phyloP scores from a whole-genome alignment of 2,113 vertebrate genomes.

The Sapayoa aenigma region DNA sequence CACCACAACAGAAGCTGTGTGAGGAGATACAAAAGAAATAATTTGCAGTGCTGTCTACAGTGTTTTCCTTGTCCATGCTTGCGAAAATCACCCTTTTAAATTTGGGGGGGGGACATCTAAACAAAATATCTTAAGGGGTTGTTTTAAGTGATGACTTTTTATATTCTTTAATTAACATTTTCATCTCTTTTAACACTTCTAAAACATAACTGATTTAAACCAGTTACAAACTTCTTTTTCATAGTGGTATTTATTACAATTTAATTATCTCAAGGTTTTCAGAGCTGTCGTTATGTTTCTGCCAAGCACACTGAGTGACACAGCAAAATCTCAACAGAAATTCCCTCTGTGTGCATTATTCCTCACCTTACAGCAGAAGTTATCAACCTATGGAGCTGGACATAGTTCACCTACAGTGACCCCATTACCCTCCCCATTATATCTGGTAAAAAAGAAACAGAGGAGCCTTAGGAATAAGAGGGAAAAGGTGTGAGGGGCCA shows the following conservation, averaged over 20 bases:
- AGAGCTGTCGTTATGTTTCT: not conserved
- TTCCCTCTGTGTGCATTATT: not conserved
- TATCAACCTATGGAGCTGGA: not conserved
- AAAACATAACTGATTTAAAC: not conserved
- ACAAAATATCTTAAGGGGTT: not conserved
- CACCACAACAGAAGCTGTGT: not conserved
- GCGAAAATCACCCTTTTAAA: not conserved
- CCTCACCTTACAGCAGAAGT: not conserved
- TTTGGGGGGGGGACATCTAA: accelerated
- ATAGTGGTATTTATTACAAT: not conserved
- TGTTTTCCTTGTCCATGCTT: not conserved
- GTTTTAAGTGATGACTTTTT: not conserved
- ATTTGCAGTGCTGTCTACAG: not conserved
- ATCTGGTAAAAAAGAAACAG: not conserved
- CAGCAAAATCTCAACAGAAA: not conserved
- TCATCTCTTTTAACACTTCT: not conserved
- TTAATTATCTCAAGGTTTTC: not conserved
- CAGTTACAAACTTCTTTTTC: not conserved
- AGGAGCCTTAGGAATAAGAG: not conserved
- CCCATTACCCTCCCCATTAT: not conserved
- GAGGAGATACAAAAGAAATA: not conserved
- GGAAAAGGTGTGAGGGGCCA: not conserved
- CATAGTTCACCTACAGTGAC: not conserved
- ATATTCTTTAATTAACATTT: not conserved
- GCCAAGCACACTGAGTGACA: not conserved